Base-by-base conservation (phyloP, 2,888 invertebrate species). In the Eristalinus aeneus region DNA sequence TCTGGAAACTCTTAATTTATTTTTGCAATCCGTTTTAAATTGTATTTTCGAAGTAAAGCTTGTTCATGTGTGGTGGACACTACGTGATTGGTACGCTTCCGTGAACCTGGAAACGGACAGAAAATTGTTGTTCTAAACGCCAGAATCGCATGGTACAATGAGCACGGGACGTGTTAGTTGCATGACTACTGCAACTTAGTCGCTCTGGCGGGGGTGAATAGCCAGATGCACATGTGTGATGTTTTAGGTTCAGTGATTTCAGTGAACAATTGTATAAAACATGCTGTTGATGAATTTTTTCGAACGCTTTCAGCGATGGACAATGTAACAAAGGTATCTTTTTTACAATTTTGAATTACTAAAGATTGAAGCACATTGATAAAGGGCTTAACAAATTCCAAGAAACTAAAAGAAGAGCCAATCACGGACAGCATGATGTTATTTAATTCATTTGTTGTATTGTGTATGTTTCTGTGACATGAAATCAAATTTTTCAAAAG, bases 41-140 rank as follows among this genome's bases (percentile, higher is more conserved):
- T 61, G 61, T 61, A 12, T 39, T 27, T 23, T 16, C 36, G 23
- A 36, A 27, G 39, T 58, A 31, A 16, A 60, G 60, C 6, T 71
- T 27, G 31, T 11, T 71, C 71, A 71, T 71, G 69, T 58, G 58
- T 58, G 36, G 36, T 58, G 46, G 16, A 46, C 46, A 8, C 46
- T 46, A 16, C 16, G 46, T 39, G 39, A 16, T 39, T 39, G 46
- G 16, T 16, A 46, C 16, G 16, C 46, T 46, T 46, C 46, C 16
- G 46, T 46, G 46, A 46, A 46, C 16, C 16, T 46, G n/a, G 16
- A 1, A 16, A 16, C 46, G 16, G 16, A 46, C 16, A 46, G 46
- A 16, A 46, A 46, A 46, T 46, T 3, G 46, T 46, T 46, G 46
- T 46, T 46, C 46, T 46, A 46, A n/a, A 46, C 46, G 16, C 46